phyloP scores from a whole-genome alignment of 2,113 vertebrate species.

The Tylochromis polylepis region DNA sequence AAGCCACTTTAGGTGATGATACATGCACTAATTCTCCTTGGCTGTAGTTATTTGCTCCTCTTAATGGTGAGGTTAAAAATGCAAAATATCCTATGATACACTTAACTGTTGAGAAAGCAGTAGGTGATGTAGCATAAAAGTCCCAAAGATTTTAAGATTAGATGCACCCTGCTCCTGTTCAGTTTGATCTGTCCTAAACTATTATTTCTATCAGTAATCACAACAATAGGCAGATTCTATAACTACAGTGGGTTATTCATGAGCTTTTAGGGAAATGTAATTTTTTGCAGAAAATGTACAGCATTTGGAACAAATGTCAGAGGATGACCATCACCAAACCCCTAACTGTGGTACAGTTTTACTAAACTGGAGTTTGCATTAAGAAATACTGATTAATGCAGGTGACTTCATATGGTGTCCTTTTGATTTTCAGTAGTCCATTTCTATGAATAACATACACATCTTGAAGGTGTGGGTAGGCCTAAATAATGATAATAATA shows the following conservation, averaged over 20 bases:
- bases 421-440: not conserved
- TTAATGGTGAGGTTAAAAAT: not conserved
- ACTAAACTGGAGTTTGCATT: not conserved
- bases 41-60: not conserved
- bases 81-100: not conserved
- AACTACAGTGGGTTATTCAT: not conserved
- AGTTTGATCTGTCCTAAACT: not conserved
- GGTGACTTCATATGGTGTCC: not conserved
- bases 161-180: not conserved
- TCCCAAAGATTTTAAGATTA: not conserved
- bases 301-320: not conserved
- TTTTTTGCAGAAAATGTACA: slow-evolving; percentile 22
- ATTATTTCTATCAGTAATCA: not conserved
- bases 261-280: not conserved
- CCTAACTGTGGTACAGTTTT: not conserved
- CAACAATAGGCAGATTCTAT: not conserved
- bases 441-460: not conserved
- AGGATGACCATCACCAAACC: not conserved
- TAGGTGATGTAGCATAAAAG: not conserved
- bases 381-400: not conserved
- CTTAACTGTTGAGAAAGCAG: slow-evolving; percentile 9
- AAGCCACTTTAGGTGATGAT: not conserved
- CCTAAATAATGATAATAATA: not conserved
- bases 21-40: not conserved
- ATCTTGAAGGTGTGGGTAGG: not conserved